phyloP scores from a whole-genome alignment of 2,888 invertebrate species.

The Andrena minutula region DNA sequence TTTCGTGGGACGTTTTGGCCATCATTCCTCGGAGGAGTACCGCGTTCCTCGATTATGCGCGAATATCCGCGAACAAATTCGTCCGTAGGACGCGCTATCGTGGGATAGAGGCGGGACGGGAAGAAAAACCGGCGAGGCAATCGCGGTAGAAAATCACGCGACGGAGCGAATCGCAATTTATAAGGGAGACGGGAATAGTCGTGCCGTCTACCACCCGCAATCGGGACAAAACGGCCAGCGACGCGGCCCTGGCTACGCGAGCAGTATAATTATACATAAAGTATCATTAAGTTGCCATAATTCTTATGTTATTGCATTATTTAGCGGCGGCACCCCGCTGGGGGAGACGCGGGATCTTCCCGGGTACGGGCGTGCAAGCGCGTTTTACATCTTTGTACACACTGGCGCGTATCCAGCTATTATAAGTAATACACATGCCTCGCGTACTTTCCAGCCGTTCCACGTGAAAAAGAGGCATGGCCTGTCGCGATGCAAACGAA shows the following conservation, averaged over 20 bases:
- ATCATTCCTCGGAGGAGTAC: not conserved
- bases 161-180: conserved; percentile 59
- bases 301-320: conserved; percentile 84
- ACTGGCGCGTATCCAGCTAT: conserved; percentile 54
- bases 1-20: not conserved
- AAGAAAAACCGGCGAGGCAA: not conserved
- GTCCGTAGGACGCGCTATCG: not conserved
- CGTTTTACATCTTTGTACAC: conserved; percentile 65
- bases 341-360: conserved; percentile 77
- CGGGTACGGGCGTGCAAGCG: conserved; percentile 64
- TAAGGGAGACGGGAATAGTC: conserved; percentile 46
- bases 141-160: conserved; percentile 44
- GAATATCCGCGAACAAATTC: not conserved
- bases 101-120: not conserved
- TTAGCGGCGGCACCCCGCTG: conserved; percentile 81
- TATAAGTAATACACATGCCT: conserved; percentile 63
- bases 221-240: conserved; percentile 45
- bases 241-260: conserved; percentile 59
- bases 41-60: not conserved
- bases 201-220: conserved; percentile 53
- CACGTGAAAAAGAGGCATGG: conserved; percentile 58
- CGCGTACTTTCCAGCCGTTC: conserved; percentile 57
- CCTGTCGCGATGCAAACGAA: conserved; percentile 33
- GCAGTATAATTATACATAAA: conserved; percentile 82
- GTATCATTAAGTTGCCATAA: conserved; percentile 83